Base-by-base conservation (phyloP, 2,113 vertebrate genomes). In the Boleophthalmus pectinirostris region DNA sequence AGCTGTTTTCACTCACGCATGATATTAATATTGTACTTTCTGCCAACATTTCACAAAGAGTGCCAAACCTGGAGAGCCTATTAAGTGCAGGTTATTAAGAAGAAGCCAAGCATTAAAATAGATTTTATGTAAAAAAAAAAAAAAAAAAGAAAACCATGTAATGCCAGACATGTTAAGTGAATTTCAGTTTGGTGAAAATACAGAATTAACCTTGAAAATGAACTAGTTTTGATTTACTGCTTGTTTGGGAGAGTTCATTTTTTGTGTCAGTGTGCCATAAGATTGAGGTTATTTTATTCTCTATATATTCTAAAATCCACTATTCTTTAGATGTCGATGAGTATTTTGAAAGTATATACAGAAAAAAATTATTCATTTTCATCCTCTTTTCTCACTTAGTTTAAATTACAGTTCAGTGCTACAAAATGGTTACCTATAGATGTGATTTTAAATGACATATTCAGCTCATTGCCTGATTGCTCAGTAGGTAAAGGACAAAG, bases 71-170 rank as follows among this genome's bases (percentile, higher is more conserved):
- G 66, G 64, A 86, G 87, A 78, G 29, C 61, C 65, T 79, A 81
- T 86, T 85, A 83, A 64, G 35, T 51, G 46, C 54, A 24, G 57
- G 75, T 88, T 87, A 85, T 90, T 82, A 85, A 82, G 73, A 72
- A 81, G 81, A 85, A 87, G 76, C 54, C 85, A 89, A 82, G 88
- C 89, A 88, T 85, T 86, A 53, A 86, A 88, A 83, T 65, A 45
- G 23, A 73, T 83, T 78, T 76, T n/a, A 74, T 57, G 33, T 74
- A 54, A 61, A 74, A 43, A 35, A 35, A 35, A 35, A 35, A 35
- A 38, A 54, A 61, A 74, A 43, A 23, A 46, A 20, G 16, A 58
- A 58, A 75, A 53, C 70, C 43, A 5, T 66, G 15, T 16, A 43
- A 23, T 35, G 18, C n/a, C 46, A 45, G 18, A 56, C 38, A 9